A percentile compares a stretch with the other conserved stretches of the same genome.
These are phyloP conservation scores for Aegotheles bennettii DNA, from an alignment of 2,113 vertebrate species.

Conservation along the genomic window DNA sequence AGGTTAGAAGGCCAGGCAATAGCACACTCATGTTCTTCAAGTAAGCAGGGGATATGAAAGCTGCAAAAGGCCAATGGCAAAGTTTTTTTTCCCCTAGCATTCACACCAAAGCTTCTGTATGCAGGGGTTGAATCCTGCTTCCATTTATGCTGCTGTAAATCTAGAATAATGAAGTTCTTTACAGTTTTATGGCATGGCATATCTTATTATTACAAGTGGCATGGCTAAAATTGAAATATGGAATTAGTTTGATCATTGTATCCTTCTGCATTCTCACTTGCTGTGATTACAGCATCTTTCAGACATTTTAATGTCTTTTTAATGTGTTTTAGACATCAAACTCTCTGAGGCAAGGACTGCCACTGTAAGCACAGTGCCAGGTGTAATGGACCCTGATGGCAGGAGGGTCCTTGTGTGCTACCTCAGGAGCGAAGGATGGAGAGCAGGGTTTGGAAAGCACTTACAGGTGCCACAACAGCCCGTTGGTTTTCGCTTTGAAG, in stretches of 20 bases:
- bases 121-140: neutral
- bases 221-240: neutral
- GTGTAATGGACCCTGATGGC: accelerated
- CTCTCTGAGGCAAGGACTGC: neutral
- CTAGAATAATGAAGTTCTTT: neutral
- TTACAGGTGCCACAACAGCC: neutral
- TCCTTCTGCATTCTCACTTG: neutral
- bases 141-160: neutral
- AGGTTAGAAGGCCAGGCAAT: neutral
- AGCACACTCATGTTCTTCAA: neutral
- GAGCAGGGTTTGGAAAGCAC: neutral
- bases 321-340: neutral
- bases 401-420: neutral
- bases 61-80: neutral
- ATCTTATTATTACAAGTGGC: neutral
- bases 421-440: neutral
- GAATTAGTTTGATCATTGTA: neutral
- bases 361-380: neutral
- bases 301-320: neutral
- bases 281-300: neutral
- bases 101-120: neutral
- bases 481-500: neutral
- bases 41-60: neutral
- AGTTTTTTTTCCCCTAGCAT: accelerated
- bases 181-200: neutral